These are phyloP conservation scores for Drosophila auraria DNA, from an alignment of 1,140 invertebrate species.

Conservation along the genomic window DNA sequence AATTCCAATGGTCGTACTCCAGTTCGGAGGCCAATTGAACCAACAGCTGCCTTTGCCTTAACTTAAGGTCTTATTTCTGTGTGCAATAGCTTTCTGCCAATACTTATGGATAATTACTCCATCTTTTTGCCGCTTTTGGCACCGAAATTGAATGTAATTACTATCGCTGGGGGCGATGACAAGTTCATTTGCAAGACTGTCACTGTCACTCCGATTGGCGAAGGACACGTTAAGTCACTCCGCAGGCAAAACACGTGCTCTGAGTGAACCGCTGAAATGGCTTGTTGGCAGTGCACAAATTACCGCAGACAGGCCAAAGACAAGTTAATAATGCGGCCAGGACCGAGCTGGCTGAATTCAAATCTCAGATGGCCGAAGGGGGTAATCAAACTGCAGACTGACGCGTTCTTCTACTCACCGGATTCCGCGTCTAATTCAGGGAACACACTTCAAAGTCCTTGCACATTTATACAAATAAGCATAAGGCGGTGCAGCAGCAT, in stretches of 20 bases:
- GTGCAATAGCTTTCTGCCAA: neutral
- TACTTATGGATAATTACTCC: slow-evolving; percentile 16
- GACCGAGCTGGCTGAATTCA: neutral
- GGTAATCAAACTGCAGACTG: neutral
- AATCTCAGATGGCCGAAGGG: neutral
- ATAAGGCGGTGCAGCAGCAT: neutral
- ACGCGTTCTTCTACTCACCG: neutral
- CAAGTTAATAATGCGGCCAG: slow-evolving; percentile 46
- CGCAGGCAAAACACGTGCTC: slow-evolving; percentile 27
- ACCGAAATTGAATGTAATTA: slow-evolving; percentile 44
- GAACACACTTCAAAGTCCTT: neutral
- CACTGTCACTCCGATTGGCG: slow-evolving; percentile 16
- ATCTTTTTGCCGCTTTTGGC: slow-evolving; percentile 5
- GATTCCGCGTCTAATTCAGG: slow-evolving; percentile 13
- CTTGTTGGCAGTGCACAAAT: slow-evolving; percentile 35
- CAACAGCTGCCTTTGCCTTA: neutral
- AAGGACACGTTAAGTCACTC: slow-evolving; percentile 36
- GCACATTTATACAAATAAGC: neutral
- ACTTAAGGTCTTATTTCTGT: neutral
- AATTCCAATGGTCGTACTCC: slow-evolving; percentile 65
- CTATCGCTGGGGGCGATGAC: slow-evolving; percentile 3
- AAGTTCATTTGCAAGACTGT: slow-evolving; percentile 21
- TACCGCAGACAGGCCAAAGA: slow-evolving; percentile 21
- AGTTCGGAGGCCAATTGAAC: slow-evolving; percentile 22
- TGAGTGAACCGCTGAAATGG: slow-evolving; percentile 5